These are phyloP conservation scores for Morbakka virulenta DNA, from an alignment of 30 jellyfish, hydroid and myxozoan genomes.

Conservation along the genomic window DNA sequence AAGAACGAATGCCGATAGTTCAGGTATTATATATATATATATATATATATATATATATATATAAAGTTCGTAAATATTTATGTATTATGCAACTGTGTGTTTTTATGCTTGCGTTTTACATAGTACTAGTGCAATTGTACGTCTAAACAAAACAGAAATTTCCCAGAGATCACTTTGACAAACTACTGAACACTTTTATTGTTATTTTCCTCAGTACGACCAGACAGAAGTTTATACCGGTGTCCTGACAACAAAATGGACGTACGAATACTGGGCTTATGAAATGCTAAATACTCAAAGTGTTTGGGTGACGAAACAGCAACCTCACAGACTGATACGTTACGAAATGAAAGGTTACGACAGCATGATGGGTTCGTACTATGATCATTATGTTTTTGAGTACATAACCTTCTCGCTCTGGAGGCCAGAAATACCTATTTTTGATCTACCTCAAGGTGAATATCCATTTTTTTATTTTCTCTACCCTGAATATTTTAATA, in stretches of 20 bases:
- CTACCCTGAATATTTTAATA: neutral
- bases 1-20: too few species aligned
- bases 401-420: slow-evolving; percentile 82
- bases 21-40: too few species aligned
- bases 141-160: too few species aligned
- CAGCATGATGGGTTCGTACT: slow-evolving; percentile 93
- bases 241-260: slow-evolving; percentile 90
- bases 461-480: neutral
- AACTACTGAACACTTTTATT: too few species aligned
- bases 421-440: slow-evolving; percentile 65
- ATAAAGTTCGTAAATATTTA: too few species aligned
- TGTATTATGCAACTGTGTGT: too few species aligned
- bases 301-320: slow-evolving; percentile 88
- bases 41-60: too few species aligned
- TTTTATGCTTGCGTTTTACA: too few species aligned
- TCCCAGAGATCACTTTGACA: too few species aligned
- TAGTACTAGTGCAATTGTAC: too few species aligned
- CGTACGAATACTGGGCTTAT: slow-evolving; percentile 84
- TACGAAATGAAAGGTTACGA: slow-evolving; percentile 96
- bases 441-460: slow-evolving; percentile 71
- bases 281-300: slow-evolving; percentile 92
- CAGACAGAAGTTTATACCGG: slow-evolving; percentile 93
- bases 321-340: slow-evolving; percentile 92
- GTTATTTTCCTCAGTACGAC: slow-evolving; percentile 57
- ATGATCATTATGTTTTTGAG: slow-evolving; percentile 90